These are phyloP conservation scores for Sericinus montela DNA, from an alignment of 2,888 invertebrate genomes.

Conservation along the genomic window DNA sequence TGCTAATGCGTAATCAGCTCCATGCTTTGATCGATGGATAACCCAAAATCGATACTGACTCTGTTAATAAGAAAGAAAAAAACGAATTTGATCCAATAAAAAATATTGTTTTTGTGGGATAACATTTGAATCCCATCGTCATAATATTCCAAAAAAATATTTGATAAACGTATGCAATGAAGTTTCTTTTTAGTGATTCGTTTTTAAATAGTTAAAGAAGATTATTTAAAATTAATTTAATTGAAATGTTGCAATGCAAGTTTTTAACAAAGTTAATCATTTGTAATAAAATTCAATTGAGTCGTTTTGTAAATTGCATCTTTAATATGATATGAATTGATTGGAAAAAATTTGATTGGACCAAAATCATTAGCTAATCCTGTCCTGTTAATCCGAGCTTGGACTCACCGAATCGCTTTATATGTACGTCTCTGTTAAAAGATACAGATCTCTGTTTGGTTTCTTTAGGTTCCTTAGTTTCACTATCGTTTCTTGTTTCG, in stretches of 20 bases:
- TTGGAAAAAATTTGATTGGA: neutral
- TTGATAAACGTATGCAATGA: no score
- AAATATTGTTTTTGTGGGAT: slow-evolving; percentile 1
- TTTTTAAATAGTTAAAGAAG: no score
- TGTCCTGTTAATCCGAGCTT: slow-evolving; percentile 12
- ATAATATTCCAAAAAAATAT: no score
- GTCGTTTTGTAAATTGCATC: no score
- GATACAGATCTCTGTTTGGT: slow-evolving; percentile 85
- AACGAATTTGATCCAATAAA: slow-evolving; percentile 1
- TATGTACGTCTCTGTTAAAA: slow-evolving; percentile 94
- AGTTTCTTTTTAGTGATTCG: no score
- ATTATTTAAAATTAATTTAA: no score
- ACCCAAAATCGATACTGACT: slow-evolving; percentile 1
- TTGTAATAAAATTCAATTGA: no score
- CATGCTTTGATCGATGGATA: slow-evolving; percentile 6
- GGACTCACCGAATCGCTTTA: slow-evolving; percentile 91
- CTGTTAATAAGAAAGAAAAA: neutral
- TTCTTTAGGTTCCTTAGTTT: slow-evolving; percentile 69
- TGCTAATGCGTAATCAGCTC: slow-evolving; percentile 2
- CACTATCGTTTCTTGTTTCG: slow-evolving; percentile 38
- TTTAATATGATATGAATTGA: no score
- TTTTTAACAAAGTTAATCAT: no score
- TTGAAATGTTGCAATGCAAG: no score
- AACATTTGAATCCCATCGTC: no score
- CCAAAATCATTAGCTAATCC: neutral